Conservation (phyloP, 2,888 invertebrate genomes). For the Diarsia brunnea region DNA sequence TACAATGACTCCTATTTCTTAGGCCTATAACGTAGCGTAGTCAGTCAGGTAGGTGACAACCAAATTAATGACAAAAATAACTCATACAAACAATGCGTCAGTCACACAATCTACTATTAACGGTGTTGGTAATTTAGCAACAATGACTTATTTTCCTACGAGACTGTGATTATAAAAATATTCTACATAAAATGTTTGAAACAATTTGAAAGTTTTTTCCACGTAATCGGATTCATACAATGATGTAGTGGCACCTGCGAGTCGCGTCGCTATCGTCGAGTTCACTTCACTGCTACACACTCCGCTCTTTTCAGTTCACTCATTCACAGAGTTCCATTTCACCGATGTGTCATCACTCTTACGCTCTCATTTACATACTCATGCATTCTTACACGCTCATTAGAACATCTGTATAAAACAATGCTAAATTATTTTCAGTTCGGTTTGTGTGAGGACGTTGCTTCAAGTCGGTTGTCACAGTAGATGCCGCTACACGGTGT, state of each 20-base stretch:
- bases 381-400: conserved; percentile 52
- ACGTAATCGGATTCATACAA: conserved; percentile 37
- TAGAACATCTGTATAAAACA: conserved; percentile 46
- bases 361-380: conserved; percentile 54
- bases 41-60: conserved; percentile 67
- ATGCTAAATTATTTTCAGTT: conserved; percentile 66
- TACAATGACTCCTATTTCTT: conserved; percentile 66
- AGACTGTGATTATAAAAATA: conserved; percentile 45
- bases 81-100: conserved; percentile 63
- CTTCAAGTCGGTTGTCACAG: conserved; percentile 66
- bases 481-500: conserved; percentile 70
- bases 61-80: conserved; percentile 68
- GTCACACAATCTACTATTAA: conserved; percentile 62
- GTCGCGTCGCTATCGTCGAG: neutral
- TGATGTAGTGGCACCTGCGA: conserved; percentile 22
- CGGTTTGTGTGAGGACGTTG: conserved; percentile 41
- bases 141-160: conserved; percentile 61
- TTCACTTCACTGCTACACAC: conserved; percentile 6
- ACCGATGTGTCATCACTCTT: conserved; percentile 53
- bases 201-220: conserved; percentile 29
- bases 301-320: conserved; percentile 22
- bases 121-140: conserved; percentile 69
- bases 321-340: conserved; percentile 38
- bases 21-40: conserved; percentile 42
- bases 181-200: conserved; percentile 21